These are phyloP conservation scores for Phycodurus eques DNA, from an alignment of 2,113 vertebrate species.

Conservation along the genomic window DNA sequence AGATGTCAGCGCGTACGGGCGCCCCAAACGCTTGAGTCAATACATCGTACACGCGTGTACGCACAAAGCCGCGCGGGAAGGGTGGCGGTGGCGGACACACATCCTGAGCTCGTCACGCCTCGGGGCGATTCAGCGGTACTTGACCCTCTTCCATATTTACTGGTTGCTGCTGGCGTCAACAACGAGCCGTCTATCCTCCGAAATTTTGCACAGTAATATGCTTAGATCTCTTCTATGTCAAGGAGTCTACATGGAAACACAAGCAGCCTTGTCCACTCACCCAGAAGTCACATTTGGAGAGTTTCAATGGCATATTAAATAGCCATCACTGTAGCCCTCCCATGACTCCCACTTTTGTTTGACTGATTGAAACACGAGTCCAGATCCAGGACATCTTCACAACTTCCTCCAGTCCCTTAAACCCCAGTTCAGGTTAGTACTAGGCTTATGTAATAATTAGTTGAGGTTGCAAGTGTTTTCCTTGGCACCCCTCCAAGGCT, in stretches of 20 bases:
- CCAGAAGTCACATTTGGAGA: neutral
- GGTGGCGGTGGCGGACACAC: constrained; percentile 16
- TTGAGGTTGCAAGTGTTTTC: neutral
- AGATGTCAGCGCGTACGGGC: constrained; percentile 33
- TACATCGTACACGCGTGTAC: constrained; percentile 16
- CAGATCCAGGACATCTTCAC: neutral
- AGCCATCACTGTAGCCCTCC: neutral
- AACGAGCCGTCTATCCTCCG: constrained; percentile 5
- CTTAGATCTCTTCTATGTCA: neutral
- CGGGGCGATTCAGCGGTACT: constrained; percentile 23
- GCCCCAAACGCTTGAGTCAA: constrained; percentile 11
- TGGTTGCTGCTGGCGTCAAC: constrained; percentile 27
- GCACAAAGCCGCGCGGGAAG: constrained; percentile 30
- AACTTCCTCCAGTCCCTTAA: neutral
- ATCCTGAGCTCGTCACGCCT: constrained; percentile 32
- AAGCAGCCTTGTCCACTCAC: neutral
- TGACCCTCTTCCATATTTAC: constrained; percentile 64
- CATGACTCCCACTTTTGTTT: neutral
- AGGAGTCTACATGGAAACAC: neutral
- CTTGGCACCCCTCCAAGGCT: neutral
- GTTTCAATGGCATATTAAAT: neutral
- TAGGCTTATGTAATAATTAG: neutral
- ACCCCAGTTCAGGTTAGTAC: neutral
- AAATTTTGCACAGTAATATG: constrained; percentile 1
- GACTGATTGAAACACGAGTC: neutral